A percentile compares a stretch with the other conserved stretches of the same genome.
Conservation (phyloP, 2,113 vertebrate species). For the Marcusenius ussheri region DNA sequence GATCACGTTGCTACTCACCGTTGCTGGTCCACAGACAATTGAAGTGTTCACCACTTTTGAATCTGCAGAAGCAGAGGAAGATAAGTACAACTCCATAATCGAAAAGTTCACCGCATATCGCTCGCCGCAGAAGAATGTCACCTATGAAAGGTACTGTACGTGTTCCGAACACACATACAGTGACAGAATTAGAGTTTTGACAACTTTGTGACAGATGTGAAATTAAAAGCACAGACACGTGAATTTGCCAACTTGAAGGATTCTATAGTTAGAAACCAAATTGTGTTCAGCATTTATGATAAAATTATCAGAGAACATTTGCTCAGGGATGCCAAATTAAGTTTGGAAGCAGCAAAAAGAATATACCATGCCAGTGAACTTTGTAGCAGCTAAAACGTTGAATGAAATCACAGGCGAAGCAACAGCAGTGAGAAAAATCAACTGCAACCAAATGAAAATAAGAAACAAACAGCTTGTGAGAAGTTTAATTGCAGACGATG, state of each 20-base stretch:
- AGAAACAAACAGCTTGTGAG: neutral
- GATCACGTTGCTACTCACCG: neutral
- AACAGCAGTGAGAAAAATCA: neutral
- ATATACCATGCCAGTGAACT: neutral
- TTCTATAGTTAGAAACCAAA: neutral
- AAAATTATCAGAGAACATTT: slow-evolving; percentile 5
- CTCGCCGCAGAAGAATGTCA: neutral
- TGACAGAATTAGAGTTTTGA: neutral
- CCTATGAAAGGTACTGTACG: slow-evolving; percentile 4
- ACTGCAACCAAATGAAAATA: neutral
- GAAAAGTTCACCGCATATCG: slow-evolving; percentile 1
- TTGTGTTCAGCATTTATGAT: neutral
- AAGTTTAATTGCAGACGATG: neutral
- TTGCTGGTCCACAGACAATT: slow-evolving; percentile 5
- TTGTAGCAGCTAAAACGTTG: neutral
- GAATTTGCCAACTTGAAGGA: neutral
- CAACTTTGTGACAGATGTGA: neutral
- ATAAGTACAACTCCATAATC: neutral
- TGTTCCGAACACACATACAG: neutral
- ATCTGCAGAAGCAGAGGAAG: neutral
- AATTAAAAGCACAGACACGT: neutral
- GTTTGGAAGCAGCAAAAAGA: neutral
- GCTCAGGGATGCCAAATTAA: neutral
- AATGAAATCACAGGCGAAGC: neutral
- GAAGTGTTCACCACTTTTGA: slow-evolving; percentile 9